A percentile compares a stretch with the other conserved stretches of the same genome.
These are phyloP conservation scores for Ageneiosus marmoratus DNA, from an alignment of 2,113 vertebrate genomes.

Conservation along the genomic window DNA sequence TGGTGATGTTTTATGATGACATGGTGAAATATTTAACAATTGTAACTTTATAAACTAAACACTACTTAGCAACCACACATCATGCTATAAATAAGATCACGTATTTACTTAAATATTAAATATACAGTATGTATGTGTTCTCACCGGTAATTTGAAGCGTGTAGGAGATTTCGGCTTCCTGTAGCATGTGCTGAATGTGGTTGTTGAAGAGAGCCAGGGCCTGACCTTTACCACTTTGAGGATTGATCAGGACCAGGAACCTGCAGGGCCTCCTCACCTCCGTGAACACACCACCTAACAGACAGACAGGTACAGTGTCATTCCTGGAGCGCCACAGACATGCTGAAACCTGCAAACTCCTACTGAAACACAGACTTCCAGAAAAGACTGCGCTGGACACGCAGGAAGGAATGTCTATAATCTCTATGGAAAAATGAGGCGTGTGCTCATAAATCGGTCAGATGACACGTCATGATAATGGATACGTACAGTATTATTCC, in stretches of 20 bases:
- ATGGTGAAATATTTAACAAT: not conserved
- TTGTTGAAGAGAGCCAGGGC: slow-evolving; percentile 75
- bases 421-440: not conserved
- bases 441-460: not conserved
- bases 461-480: not conserved
- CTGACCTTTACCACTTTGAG: slow-evolving; percentile 79
- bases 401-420: not conserved
- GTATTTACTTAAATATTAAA: too few relatives aligned
- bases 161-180: slow-evolving; percentile 74
- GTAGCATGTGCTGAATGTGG: slow-evolving; percentile 79
- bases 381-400: not conserved
- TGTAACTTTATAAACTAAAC: not conserved
- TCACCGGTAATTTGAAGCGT: slow-evolving; percentile 79
- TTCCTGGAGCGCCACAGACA: not conserved
- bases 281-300: slow-evolving; percentile 30
- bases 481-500: not conserved
- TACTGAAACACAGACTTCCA: not conserved
- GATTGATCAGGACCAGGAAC: slow-evolving; percentile 84
- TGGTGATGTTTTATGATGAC: too few relatives aligned
- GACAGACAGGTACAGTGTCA: slow-evolving; percentile 16
- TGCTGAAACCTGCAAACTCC: not conserved
- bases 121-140: not conserved
- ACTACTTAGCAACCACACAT: not conserved
- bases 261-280: slow-evolving; percentile 69
- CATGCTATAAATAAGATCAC: not conserved